phyloP scores from a whole-genome alignment of 2,888 invertebrate species.

The Parelbella ahira region DNA sequence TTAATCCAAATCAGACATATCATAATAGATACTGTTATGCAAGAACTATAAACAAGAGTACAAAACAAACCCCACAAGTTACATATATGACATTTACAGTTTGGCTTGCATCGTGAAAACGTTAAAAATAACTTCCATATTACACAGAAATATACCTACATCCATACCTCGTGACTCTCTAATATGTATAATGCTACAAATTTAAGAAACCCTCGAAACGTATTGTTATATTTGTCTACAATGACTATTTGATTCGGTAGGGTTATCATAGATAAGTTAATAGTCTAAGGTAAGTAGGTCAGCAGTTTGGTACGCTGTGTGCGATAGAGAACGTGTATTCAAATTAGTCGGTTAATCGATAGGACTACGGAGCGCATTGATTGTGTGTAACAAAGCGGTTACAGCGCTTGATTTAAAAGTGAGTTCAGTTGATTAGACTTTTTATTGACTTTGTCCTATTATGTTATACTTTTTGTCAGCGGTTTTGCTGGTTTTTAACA shows the following conservation, averaged over 20 bases:
- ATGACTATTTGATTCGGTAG: conserved; percentile 28
- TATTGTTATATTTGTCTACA: background rate
- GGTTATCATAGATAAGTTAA: conserved; percentile 28
- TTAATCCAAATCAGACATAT: no score
- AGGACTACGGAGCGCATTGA: conserved; percentile 10
- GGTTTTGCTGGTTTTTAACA: no score
- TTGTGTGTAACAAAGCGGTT: background rate
- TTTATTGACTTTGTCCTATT: no score
- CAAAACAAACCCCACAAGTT: conserved; percentile 30
- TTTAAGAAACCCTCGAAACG: conserved; percentile 22
- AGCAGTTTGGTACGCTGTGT: background rate
- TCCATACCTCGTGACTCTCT: conserved; percentile 44
- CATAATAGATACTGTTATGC: no score
- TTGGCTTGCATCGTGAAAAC: conserved; percentile 46
- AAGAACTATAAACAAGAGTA: conserved; percentile 20
- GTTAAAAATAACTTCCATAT: conserved; percentile 49
- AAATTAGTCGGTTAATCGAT: conserved; percentile 39
- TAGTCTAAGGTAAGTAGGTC: conserved; percentile 30
- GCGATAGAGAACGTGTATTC: conserved; percentile 26
- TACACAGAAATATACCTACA: conserved; percentile 41
- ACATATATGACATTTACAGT: conserved; percentile 49
- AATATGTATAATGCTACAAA: conserved; percentile 24
- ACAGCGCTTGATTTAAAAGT: conserved; percentile 15
- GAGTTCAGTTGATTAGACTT: no score
- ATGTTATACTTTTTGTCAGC: no score